phyloP scores from a whole-genome alignment of 1,140 invertebrate genomes.

The Propsilocerus akamusi region DNA sequence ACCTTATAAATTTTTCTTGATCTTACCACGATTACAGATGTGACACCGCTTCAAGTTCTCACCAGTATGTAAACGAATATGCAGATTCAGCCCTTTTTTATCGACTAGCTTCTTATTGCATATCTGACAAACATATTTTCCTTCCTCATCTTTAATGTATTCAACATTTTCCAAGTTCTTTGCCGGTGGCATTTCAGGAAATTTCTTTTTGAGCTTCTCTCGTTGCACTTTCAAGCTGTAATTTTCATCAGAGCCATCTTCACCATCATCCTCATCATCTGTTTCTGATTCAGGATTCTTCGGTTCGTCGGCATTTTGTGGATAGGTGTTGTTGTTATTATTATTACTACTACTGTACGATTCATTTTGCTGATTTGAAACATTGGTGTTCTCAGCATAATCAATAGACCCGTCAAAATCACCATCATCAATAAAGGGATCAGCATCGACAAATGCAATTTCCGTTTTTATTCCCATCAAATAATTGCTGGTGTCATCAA shows the following conservation, averaged over 20 bases:
- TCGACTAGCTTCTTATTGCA: constrained; percentile 5
- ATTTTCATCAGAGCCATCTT: background rate
- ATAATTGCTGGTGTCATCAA: background rate
- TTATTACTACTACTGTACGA: too few species aligned
- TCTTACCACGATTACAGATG: background rate
- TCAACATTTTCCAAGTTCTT: background rate
- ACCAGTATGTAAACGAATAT: background rate
- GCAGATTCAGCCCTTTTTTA: background rate
- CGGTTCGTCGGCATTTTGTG: background rate
- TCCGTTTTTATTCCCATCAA: background rate
- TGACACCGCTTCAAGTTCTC: constrained; percentile 2
- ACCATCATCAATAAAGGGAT: constrained; percentile 2
- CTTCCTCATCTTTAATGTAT: background rate
- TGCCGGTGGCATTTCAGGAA: background rate
- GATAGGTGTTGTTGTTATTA: background rate
- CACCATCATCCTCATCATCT: background rate
- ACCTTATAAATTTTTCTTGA: background rate
- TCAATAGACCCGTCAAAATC: background rate
- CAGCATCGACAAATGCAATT: background rate
- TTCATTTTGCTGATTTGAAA: background rate
- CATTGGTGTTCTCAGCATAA: background rate
- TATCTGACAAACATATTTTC: background rate
- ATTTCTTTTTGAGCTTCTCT: background rate
- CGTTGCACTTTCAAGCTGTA: background rate
- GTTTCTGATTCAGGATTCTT: background rate